phyloP scores from a whole-genome alignment of 2,113 vertebrate species.

The Columbina picui region DNA sequence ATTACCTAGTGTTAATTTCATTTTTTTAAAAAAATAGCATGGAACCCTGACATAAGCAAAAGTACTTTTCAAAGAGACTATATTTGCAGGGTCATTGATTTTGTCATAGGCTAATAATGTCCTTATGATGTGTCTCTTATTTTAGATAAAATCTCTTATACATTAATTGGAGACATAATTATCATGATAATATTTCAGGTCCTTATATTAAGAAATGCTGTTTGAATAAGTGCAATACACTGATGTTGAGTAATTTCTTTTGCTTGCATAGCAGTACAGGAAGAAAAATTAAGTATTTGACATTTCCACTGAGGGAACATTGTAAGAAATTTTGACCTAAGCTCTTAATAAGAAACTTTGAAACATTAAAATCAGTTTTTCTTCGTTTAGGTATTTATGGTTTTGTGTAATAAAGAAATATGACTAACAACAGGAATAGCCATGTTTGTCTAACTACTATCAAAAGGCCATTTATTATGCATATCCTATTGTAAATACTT shows the following conservation, averaged over 20 bases:
- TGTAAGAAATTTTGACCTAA: background rate
- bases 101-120: background rate
- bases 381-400: background rate
- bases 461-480: background rate
- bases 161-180: conserved; percentile 28
- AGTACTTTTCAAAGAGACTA: background rate
- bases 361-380: background rate
- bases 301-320: background rate
- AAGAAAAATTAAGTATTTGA: background rate
- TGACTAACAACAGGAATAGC: background rate
- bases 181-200: conserved; percentile 28
- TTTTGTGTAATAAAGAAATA: background rate
- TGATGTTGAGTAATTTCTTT: background rate
- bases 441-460: background rate
- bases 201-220: conserved; percentile 26
- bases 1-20: background rate
- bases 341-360: background rate
- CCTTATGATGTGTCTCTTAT: conserved; percentile 10
- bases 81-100: conserved; percentile 7
- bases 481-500: background rate
- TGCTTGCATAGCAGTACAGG: background rate
- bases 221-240: conserved; percentile 26
- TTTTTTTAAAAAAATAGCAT: background rate
- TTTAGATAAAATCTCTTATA: conserved; percentile 30
- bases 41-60: background rate